phyloP scores from a whole-genome alignment of 2,113 vertebrate species.

The Percopsis transmontana region DNA sequence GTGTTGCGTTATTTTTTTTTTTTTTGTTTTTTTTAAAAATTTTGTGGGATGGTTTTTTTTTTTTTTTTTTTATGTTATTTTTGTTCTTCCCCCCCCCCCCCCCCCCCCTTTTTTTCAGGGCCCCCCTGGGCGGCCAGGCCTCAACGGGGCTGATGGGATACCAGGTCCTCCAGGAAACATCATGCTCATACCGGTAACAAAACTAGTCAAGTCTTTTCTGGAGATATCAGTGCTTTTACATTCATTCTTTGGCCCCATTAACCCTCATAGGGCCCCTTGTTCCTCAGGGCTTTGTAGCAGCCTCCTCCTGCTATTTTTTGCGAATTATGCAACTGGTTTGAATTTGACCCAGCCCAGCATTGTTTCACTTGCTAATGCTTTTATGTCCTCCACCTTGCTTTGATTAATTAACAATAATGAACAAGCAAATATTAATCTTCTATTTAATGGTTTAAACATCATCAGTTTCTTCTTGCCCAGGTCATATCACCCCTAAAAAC shows the following conservation, averaged over 20 bases:
- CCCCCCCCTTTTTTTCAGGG: constrained; percentile 75
- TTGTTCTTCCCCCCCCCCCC: background rate
- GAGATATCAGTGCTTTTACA: constrained; percentile 11
- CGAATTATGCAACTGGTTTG: background rate
- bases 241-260: constrained; percentile 33
- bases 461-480: too few relatives aligned
- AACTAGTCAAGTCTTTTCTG: background rate
- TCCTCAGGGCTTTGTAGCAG: background rate
- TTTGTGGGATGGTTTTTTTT: too few relatives aligned
- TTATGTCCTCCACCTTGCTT: too few relatives aligned
- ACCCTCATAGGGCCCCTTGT: constrained; percentile 18
- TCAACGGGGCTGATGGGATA: constrained; percentile 91
- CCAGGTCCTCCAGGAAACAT: constrained; percentile 94
- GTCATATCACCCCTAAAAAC: too few relatives aligned
- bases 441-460: too few relatives aligned
- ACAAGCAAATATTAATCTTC: too few relatives aligned
- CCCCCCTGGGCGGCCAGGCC: constrained; percentile 85
- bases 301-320: background rate
- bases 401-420: too few relatives aligned
- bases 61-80: background rate
- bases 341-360: too few relatives aligned
- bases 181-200: constrained; percentile 91
- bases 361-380: too few relatives aligned
- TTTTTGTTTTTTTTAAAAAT: too few relatives aligned
- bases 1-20: too few relatives aligned